These are phyloP conservation scores for Ligdia adustata DNA, from an alignment of 2,888 invertebrate species.

Conservation along the genomic window DNA sequence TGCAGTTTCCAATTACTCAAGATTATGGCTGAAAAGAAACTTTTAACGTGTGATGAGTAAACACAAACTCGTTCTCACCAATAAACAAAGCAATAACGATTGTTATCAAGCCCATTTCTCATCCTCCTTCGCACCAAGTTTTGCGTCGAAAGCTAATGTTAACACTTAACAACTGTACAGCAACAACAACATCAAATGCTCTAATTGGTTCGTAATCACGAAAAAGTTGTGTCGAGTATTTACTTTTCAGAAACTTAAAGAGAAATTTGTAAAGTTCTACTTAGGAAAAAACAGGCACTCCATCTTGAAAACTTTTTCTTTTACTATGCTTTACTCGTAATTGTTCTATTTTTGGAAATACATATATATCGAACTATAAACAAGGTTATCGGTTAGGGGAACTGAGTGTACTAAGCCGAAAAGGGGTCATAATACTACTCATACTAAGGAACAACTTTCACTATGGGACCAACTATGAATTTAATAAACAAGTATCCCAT, in stretches of 20 bases:
- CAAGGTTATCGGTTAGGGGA: too few species aligned
- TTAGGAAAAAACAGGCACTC: slow-evolving; percentile 51
- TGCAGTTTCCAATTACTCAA: too few species aligned
- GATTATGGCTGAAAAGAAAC: background rate
- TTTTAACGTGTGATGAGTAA: slow-evolving; percentile 16
- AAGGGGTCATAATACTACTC: too few species aligned
- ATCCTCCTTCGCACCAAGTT: slow-evolving; percentile 17
- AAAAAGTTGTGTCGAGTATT: slow-evolving; percentile 42
- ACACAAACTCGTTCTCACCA: slow-evolving; percentile 2
- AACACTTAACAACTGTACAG: slow-evolving; percentile 16
- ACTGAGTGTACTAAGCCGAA: too few species aligned
- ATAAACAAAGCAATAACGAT: slow-evolving; percentile 22
- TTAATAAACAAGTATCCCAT: too few species aligned
- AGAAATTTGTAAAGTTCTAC: slow-evolving; percentile 50
- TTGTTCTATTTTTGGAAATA: too few species aligned
- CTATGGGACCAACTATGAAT: too few species aligned
- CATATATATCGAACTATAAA: too few species aligned
- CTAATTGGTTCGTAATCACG: slow-evolving; percentile 43
- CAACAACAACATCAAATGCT: slow-evolving; percentile 36
- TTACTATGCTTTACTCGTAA: too few species aligned
- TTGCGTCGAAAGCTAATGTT: slow-evolving; percentile 13
- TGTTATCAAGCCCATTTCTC: slow-evolving; percentile 11
- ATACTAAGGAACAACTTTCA: too few species aligned
- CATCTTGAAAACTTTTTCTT: slow-evolving; percentile 35
- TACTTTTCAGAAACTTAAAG: slow-evolving; percentile 44